These are phyloP conservation scores for Pardalotus punctatus DNA, from an alignment of 2,113 vertebrate genomes.

Conservation along the genomic window DNA sequence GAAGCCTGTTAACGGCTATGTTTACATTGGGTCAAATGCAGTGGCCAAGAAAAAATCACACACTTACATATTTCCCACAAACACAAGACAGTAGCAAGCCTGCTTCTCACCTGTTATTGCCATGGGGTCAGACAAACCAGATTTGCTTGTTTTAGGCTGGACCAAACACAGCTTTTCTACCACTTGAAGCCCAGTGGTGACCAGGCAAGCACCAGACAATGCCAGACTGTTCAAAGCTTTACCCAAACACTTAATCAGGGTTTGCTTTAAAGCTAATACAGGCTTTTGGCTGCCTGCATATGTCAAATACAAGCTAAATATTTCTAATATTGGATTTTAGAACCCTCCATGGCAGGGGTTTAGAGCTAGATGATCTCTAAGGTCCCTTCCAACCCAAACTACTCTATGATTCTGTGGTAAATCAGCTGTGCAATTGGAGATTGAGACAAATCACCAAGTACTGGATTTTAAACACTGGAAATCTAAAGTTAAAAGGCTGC, in stretches of 20 bases:
- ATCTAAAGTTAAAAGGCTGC: background rate
- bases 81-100: background rate
- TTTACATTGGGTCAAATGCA: background rate
- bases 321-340: background rate
- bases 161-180: background rate
- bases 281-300: no score
- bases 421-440: background rate
- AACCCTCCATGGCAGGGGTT: background rate
- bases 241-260: background rate
- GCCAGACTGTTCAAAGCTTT: background rate
- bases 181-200: background rate
- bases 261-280: no score
- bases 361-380: background rate
- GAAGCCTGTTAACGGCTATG: background rate
- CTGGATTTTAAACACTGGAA: background rate
- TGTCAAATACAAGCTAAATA: background rate
- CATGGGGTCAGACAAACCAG: background rate
- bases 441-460: background rate
- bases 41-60: background rate
- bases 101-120: background rate
- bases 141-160: background rate
- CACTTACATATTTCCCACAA: background rate
- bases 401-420: background rate
- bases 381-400: background rate
- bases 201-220: background rate